Evolutionary conservation across 2,888 invertebrate genomes (phyloP), one percentile per base, ranked within the genome.

Genomic region (Cantharis rustica): DNA sequence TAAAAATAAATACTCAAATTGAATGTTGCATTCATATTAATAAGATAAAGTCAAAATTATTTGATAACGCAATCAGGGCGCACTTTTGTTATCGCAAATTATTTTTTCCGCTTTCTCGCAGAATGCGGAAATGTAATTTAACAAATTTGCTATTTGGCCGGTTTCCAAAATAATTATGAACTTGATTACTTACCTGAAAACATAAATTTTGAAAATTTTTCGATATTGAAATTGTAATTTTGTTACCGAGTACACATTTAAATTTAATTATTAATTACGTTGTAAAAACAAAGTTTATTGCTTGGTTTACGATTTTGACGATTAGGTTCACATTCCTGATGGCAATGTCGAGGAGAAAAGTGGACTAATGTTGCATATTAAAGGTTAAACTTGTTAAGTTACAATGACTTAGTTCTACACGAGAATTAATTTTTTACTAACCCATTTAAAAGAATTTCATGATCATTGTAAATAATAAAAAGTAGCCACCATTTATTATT

Each of bases 131-230:
- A 16, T n/a, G 61, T 69, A 61, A 69, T 16, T 47, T 10, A 10
- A 16, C 47, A 47, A 26, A 66, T 64, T 17, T 68, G 13, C n/a
- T 23, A 20, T 20, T 72, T 76, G 76, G 76, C 72, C 9, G 17
- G 16, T 16, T 15, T 76, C 76, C 76, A 76, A 76, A 76, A 68
- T 71, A 71, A 75, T 75, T 71, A 75, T 9, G 16, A 71, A 68
- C 61, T 64, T 69, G 64, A 73, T 72, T 75, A 75, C 31, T 15
- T 69, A 26, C 27, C 61, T 16, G 16, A 61, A 71, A 27, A 63
- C 62, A 61, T 31, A n/a, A 31, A n/a, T 31, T 31, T 4, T n/a
- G 31, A 13, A 31, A 31, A n/a, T 31, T 31, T 31, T 31, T 11
- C n/a, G 31, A n/a, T 3, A 31, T 0, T 2, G 10, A 31, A n/a